phyloP scores from a whole-genome alignment of 2,888 invertebrate genomes.

The Macrosiphum euphorbiae region DNA sequence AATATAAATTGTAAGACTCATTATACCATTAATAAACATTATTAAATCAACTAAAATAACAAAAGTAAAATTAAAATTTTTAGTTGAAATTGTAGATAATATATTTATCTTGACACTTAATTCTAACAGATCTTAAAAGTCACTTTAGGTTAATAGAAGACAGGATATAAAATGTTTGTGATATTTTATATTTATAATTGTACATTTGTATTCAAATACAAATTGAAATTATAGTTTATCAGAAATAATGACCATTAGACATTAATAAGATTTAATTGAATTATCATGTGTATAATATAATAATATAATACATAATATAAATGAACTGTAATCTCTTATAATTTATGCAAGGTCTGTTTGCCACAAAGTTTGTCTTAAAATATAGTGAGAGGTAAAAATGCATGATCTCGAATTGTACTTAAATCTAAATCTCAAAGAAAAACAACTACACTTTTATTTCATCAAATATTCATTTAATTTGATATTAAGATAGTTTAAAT shows the following conservation, averaged over 20 bases:
- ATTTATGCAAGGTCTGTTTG: not conserved
- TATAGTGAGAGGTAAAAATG: not conserved
- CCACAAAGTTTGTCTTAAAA: not conserved
- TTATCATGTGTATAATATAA: not conserved
- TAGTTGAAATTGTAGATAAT: too few relatives aligned
- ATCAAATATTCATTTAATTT: not conserved
- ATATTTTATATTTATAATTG: not conserved
- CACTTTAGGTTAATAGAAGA: not conserved
- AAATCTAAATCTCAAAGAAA: not conserved
- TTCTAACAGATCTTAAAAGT: not conserved
- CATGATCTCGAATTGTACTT: not conserved
- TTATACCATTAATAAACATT: not conserved
- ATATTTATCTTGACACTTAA: not conserved
- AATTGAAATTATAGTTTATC: not conserved
- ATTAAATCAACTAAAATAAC: not conserved
- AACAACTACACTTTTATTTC: not conserved
- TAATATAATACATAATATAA: too few relatives aligned
- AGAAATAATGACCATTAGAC: not conserved
- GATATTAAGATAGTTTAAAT: not conserved
- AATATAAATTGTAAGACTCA: not conserved
- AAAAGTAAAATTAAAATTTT: not conserved
- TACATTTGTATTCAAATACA: conserved; percentile 17
- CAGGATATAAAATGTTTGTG: not conserved
- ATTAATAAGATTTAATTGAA: not conserved
- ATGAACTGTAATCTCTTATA: not conserved